phyloP scores from a whole-genome alignment of 1,140 invertebrate species.

The Alviniconcha marisindica region DNA sequence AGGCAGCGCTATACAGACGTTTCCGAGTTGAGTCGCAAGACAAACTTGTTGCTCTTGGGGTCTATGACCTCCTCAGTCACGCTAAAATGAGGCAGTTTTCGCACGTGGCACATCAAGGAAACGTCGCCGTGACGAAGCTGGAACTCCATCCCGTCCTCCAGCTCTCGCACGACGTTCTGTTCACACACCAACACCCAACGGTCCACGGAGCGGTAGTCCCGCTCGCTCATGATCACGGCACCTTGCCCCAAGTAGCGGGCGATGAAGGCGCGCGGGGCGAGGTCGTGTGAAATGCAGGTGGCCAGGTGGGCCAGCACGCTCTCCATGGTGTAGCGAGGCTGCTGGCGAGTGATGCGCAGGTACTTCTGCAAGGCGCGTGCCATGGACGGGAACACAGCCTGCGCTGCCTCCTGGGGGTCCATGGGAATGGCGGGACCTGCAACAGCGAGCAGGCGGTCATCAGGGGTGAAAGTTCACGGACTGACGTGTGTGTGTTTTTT shows the following conservation, averaged over 20 bases:
- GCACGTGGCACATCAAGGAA: conserved; percentile 90
- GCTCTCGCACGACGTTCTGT: conserved; percentile 89
- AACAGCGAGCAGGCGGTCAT: too few relatives aligned
- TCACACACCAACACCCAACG: conserved; percentile 97
- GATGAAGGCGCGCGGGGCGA: conserved; percentile 94
- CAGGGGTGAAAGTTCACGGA: too few relatives aligned
- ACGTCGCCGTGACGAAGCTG: conserved; percentile 95
- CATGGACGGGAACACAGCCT: conserved; percentile 97
- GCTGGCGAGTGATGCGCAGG: conserved; percentile 94
- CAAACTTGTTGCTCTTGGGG: conserved; percentile 96
- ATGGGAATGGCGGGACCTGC: conserved; percentile 82
- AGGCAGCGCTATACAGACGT: conserved; percentile 87
- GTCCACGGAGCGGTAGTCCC: conserved; percentile 60
- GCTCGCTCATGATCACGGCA: conserved; percentile 72
- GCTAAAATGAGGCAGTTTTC: conserved; percentile 93
- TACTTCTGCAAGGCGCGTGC: conserved; percentile 97
- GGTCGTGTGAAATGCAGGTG: conserved; percentile 92
- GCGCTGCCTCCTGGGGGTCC: conserved; percentile 96
- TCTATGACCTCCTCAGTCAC: conserved; percentile 95
- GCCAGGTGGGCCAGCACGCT: conserved; percentile 92
- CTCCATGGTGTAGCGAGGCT: conserved; percentile 95
- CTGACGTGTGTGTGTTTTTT: too few relatives aligned
- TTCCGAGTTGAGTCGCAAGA: conserved; percentile 95
- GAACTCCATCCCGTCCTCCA: conserved; percentile 86
- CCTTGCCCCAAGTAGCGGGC: conserved; percentile 80